phyloP scores from a whole-genome alignment of 2,888 invertebrate genomes.

The Trichacis sp. region DNA sequence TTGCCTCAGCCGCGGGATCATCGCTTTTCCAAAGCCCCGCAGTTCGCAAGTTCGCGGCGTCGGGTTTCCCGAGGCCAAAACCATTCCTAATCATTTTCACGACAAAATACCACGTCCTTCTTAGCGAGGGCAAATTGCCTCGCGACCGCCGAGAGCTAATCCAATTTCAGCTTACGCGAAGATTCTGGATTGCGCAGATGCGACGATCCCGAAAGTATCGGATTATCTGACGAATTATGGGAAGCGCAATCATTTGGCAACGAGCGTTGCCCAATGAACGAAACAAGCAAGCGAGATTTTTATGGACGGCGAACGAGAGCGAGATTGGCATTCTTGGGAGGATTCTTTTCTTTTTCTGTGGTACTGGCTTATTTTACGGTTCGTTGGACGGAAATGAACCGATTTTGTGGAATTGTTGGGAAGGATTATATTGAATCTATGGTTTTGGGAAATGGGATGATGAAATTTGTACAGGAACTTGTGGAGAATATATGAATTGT shows the following conservation, averaged over 20 bases:
- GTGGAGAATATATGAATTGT: no score
- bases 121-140: constrained; percentile 19
- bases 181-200: background rate
- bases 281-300: no score
- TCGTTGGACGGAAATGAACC: no score
- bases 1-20: constrained; percentile 25
- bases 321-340: no score
- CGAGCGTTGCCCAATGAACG: background rate
- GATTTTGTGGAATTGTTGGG: no score
- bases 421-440: no score
- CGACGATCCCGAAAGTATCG: background rate
- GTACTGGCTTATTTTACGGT: no score
- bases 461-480: no score
- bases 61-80: constrained; percentile 18
- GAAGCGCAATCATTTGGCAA: background rate
- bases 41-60: constrained; percentile 12
- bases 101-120: constrained; percentile 16
- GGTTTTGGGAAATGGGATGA: no score
- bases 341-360: no score
- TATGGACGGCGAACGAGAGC: no score
- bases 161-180: constrained; percentile 18
- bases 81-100: constrained; percentile 22
- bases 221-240: background rate
- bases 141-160: constrained; percentile 16
- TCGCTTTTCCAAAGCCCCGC: constrained; percentile 17